phyloP scores from a whole-genome alignment of 2,888 invertebrate genomes.

The Altica lythri region DNA sequence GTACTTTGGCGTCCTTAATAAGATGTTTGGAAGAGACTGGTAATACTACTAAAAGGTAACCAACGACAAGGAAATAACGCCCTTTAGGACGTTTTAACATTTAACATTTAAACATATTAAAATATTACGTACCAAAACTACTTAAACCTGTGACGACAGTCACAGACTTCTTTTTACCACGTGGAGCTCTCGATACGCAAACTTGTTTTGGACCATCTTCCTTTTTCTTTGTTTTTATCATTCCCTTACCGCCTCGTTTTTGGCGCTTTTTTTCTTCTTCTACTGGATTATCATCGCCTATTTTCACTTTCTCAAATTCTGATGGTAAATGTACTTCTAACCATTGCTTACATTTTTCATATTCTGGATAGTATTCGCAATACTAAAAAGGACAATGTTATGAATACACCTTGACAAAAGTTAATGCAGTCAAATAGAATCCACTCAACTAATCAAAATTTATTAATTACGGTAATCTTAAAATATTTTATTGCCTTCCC shows the following conservation, averaged over 20 bases:
- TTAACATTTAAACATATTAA: too few species aligned
- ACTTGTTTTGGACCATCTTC: conserved; percentile 87
- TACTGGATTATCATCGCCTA: conserved; percentile 69
- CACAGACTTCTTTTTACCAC: conserved; percentile 98
- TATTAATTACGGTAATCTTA: background rate
- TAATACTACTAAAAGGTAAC: too few species aligned
- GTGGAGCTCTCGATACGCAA: conserved; percentile 83
- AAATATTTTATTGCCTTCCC: background rate
- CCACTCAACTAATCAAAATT: too few species aligned
- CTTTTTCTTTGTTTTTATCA: conserved; percentile 93
- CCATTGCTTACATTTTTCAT: conserved; percentile 97
- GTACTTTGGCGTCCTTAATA: too few species aligned
- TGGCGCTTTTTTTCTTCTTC: conserved; percentile 96
- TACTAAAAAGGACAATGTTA: conserved; percentile 65
- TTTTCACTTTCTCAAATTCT: conserved; percentile 87
- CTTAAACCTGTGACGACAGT: conserved; percentile 96
- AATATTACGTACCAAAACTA: conserved; percentile 84
- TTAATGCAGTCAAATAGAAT: too few species aligned
- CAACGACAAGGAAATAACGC: too few species aligned
- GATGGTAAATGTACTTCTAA: conserved; percentile 91
- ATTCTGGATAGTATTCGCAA: conserved; percentile 97
- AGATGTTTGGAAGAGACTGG: too few species aligned
- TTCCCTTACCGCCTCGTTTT: conserved; percentile 95
- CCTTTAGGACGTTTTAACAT: too few species aligned
- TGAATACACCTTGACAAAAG: too few species aligned